Evolutionary conservation across 2,888 invertebrate genomes (phyloP).

Genomic region (Ceraclea dissimilis): DNA sequence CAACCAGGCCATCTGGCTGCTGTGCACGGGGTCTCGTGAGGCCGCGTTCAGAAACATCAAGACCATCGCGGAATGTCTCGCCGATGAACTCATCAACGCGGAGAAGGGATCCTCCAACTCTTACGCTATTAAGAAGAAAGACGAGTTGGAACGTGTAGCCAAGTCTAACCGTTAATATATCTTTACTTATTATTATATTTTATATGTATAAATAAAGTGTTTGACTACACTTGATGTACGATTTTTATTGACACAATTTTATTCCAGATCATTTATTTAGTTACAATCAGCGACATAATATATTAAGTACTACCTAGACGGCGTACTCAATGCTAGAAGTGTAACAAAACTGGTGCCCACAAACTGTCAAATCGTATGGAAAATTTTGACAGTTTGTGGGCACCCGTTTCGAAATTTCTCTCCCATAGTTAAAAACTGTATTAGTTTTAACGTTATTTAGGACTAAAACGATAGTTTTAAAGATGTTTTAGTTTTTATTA

Average conservation of each 20-base stretch:
- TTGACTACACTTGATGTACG: constrained; percentile 9
- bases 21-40: constrained; percentile 98
- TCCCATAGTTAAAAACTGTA: too few species aligned
- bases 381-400: too few species aligned
- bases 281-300: too few species aligned
- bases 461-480: too few species aligned
- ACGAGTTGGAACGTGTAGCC: constrained; percentile 99
- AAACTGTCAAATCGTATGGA: too few species aligned
- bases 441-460: too few species aligned
- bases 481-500: too few species aligned
- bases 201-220: constrained; percentile 17
- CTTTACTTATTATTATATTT: constrained; percentile 15
- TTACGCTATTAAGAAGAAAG: constrained; percentile 99
- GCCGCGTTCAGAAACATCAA: constrained; percentile 99
- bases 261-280: background rate
- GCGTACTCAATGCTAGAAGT: too few species aligned
- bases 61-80: constrained; percentile 98
- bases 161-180: constrained; percentile 95
- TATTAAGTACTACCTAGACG: too few species aligned
- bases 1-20: constrained; percentile 98
- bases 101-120: constrained; percentile 99
- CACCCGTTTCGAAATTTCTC: too few species aligned
- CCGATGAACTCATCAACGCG: constrained; percentile 99
- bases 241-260: constrained; percentile 2
- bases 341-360: too few species aligned